phyloP scores from a whole-genome alignment of 2,888 invertebrate species.

The Myathropa florea region DNA sequence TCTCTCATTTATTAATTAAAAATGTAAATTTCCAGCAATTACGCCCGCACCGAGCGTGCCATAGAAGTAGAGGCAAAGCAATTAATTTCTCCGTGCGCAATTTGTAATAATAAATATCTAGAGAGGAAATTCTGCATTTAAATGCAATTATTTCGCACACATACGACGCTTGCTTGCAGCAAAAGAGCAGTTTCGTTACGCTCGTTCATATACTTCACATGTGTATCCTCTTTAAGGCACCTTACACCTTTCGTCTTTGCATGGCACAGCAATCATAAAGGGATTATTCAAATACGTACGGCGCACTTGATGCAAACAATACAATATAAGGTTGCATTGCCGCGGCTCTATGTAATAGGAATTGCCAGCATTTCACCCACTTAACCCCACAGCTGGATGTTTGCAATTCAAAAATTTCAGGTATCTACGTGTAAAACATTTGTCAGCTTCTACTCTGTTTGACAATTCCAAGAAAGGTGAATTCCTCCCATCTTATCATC shows the following conservation, averaged over 20 bases:
- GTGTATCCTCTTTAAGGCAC: constrained; percentile 25
- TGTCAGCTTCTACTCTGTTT: constrained; percentile 6
- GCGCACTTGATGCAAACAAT: constrained; percentile 60
- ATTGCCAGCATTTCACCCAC: constrained; percentile 30
- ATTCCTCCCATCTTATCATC: not conserved
- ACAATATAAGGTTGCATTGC: constrained; percentile 31
- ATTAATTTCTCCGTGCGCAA: constrained; percentile 13
- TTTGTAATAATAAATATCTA: constrained; percentile 48
- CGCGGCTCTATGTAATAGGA: constrained; percentile 32
- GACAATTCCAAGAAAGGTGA: not conserved
- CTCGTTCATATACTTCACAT: not conserved
- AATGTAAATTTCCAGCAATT: constrained; percentile 1
- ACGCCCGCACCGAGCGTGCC: not conserved
- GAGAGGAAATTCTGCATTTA: constrained; percentile 32
- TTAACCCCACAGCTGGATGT: constrained; percentile 11
- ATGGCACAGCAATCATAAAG: constrained; percentile 40
- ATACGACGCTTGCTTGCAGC: not conserved
- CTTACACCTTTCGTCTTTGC: constrained; percentile 36
- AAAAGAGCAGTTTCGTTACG: constrained; percentile 29
- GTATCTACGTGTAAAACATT: constrained; percentile 2
- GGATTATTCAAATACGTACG: constrained; percentile 53
- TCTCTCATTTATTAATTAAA: not conserved
- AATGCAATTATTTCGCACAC: constrained; percentile 45
- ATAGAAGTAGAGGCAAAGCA: not conserved
- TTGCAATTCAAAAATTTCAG: constrained; percentile 19